Conservation (phyloP, 2,113 vertebrate genomes). For the Spea bombifrons region DNA sequence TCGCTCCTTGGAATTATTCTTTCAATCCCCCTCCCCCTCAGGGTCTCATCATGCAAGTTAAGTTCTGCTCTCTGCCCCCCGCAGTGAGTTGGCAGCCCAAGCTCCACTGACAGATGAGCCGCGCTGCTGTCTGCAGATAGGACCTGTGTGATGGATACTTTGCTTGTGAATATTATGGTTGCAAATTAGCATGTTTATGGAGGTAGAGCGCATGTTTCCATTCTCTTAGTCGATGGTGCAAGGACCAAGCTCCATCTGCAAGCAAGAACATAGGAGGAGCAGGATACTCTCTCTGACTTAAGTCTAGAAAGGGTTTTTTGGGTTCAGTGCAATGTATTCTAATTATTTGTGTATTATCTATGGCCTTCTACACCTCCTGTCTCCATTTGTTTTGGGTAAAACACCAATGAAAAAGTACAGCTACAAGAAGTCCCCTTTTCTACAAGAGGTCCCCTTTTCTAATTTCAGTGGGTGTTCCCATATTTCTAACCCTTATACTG, state of each 20-base stretch:
- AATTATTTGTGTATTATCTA: neutral
- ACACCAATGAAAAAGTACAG: too few relatives aligned
- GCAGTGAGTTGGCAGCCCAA: constrained; percentile 77
- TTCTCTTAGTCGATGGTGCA: constrained; percentile 69
- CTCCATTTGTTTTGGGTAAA: too few relatives aligned
- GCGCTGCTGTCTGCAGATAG: constrained; percentile 78
- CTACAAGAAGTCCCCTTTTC: too few relatives aligned
- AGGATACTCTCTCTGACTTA: constrained; percentile 2
- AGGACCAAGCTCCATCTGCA: constrained; percentile 54
- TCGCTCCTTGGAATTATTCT: constrained; percentile 30
- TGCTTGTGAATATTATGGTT: constrained; percentile 80
- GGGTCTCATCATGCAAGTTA: constrained; percentile 81
- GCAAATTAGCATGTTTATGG: constrained; percentile 89
- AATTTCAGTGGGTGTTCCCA: too few relatives aligned
- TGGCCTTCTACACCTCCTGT: too few relatives aligned
- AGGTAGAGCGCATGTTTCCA: constrained; percentile 84
- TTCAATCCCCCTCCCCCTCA: constrained; percentile 57
- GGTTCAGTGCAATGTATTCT: neutral
- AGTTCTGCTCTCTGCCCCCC: constrained; percentile 80
- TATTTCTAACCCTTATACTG: too few relatives aligned
- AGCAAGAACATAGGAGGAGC: constrained; percentile 35
- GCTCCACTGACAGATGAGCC: constrained; percentile 79
- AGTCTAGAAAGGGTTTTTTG: neutral
- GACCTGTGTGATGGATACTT: constrained; percentile 78
- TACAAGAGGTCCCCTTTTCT: too few relatives aligned